These are phyloP conservation scores for Euthynnus affinis DNA, from an alignment of 2,797 vertebrate species.

Conservation along the genomic window DNA sequence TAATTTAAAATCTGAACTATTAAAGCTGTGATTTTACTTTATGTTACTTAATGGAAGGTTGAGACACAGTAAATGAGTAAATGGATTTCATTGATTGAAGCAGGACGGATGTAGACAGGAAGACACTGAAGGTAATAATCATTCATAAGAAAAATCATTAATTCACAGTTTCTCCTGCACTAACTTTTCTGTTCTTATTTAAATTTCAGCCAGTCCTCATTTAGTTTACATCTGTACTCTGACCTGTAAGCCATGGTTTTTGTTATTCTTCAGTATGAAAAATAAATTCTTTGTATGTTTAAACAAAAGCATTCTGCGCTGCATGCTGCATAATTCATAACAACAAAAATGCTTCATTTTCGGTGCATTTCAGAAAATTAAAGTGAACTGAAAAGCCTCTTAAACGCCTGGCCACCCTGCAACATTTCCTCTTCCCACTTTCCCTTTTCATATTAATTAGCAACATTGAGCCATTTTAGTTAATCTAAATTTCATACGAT, in stretches of 20 bases:
- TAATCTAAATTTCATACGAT: conserved; percentile 46
- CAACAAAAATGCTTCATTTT: conserved; percentile 19
- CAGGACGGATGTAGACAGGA: conserved; percentile 25
- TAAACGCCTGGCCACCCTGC: conserved; percentile 54
- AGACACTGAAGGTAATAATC: conserved; percentile 38
- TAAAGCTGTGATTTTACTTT: conserved; percentile 3
- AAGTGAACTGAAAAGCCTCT: conserved; percentile 65
- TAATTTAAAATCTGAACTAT: conserved; percentile 3
- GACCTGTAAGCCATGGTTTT: conserved; percentile 14
- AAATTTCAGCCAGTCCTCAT: conserved; percentile 1
- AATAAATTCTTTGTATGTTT: conserved; percentile 34
- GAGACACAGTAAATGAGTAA: conserved; percentile 18
- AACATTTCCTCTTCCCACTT: conserved; percentile 26
- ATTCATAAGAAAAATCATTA: conserved; percentile 43
- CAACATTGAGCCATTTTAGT: conserved; percentile 40
- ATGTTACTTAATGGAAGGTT: background rate
- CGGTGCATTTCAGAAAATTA: conserved; percentile 61
- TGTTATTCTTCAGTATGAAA: background rate
- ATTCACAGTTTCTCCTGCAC: conserved; percentile 7
- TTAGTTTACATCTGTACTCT: conserved; percentile 8
- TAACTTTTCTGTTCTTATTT: conserved; percentile 8
- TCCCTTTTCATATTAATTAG: conserved; percentile 45
- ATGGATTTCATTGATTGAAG: conserved; percentile 29
- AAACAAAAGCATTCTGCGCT: conserved; percentile 14
- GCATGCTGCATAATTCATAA: conserved; percentile 51